Base-by-base conservation (phyloP, 2,888 invertebrate species). In the Eledona agricola region DNA sequence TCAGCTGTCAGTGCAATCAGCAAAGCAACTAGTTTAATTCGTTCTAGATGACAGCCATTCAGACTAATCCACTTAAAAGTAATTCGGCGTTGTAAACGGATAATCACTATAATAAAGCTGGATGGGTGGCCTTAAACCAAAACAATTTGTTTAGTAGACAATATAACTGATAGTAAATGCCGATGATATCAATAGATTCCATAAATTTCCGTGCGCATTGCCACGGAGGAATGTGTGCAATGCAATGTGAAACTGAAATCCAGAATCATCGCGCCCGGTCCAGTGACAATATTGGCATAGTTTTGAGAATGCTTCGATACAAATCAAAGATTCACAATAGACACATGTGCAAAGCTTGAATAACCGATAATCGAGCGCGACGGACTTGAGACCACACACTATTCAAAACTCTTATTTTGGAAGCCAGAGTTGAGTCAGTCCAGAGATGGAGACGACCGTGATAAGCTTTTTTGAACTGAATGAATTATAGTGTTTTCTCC, bases 241-340 rank as follows among this genome's bases (percentile, higher is more conserved):
- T 60, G 56, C 58, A 45, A 57, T 57, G 49, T 55, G 58, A 59
- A 62, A 60, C 58, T 57, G 59, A 59, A 64, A 62, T 62, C 52
- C 59, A 46, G 51, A 60, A 57, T 54, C 52, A 55, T 50, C 46
- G 28, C 25, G 43, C 23, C 13, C 31, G 35, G 26, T 34, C 42
- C 54, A 58, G 55, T 55, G 60, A 62, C 63, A 62, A 66, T 66
- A 64, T 65, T 62, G 65, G 66, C 65, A 66, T 66, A 65, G 67
- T 64, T 67, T 56, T 58, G 60, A 63, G 62, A 64, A 63, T 52
- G 65, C 58, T 37, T 57, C 58, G 59, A 50, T 60, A 65, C 64
- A 66, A 65, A 65, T 65, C 65, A 64, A 62, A 57, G 53, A 47
- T 31, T 20, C 49, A 64, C 64, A 64, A 64, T 64, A 26, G 51